A percentile compares a stretch with the other conserved stretches of the same genome.
Evolutionary conservation across 2,888 invertebrate genomes (phyloP).

Genomic region (Thecocarcelia acutangulata): DNA sequence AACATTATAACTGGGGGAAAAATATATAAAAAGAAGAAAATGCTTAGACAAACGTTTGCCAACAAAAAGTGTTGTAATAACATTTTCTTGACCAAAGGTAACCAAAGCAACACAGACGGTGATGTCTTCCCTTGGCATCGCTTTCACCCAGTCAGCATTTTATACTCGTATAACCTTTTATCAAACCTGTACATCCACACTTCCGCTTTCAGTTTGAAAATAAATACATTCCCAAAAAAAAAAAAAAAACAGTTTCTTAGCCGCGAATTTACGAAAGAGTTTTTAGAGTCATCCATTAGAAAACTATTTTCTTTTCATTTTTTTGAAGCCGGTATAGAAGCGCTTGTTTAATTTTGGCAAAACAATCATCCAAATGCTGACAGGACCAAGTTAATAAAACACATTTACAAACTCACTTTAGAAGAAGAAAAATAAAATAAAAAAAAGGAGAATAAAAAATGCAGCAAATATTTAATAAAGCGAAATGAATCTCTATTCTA

Average conservation of each 20-base stretch:
- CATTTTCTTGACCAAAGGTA: slow-evolving; percentile 69
- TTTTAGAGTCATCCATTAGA: too few species aligned
- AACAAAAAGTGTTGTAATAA: slow-evolving; percentile 68
- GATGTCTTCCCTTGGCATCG: background rate
- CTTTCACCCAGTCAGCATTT: background rate
- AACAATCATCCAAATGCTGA: too few species aligned
- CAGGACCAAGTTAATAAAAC: too few species aligned
- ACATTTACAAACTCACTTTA: background rate
- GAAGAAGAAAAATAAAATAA: background rate
- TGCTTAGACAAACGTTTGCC: slow-evolving; percentile 40
- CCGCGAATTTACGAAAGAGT: too few species aligned
- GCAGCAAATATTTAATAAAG: slow-evolving; percentile 60
- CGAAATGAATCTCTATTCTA: slow-evolving; percentile 28
- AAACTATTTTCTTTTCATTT: too few species aligned
- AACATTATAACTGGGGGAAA: slow-evolving; percentile 5
- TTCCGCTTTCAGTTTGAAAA: too few species aligned
- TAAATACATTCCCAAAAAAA: too few species aligned
- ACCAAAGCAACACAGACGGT: slow-evolving; percentile 57
- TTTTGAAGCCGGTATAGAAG: too few species aligned
- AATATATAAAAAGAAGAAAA: slow-evolving; percentile 18
- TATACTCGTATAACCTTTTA: too few species aligned
- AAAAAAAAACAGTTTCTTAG: too few species aligned
- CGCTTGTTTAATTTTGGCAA: too few species aligned
- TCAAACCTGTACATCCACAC: too few species aligned
- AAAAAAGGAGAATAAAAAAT: slow-evolving; percentile 53